Conservation (phyloP, 2,797 vertebrate genomes). For the Uromys caudimaculatus region DNA sequence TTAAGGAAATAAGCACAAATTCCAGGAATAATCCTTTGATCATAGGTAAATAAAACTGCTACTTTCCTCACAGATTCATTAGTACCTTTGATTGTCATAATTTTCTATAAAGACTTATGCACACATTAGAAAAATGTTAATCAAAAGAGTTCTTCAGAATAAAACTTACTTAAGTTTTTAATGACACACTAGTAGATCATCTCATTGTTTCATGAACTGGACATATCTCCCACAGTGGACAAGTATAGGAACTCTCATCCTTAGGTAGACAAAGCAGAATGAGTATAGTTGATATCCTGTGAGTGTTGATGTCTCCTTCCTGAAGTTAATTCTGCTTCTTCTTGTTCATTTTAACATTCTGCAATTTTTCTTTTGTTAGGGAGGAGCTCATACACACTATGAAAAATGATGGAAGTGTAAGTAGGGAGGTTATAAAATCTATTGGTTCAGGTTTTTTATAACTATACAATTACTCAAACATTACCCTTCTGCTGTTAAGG, state of each 20-base stretch:
- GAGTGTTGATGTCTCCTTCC: accelerated
- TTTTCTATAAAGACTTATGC: accelerated
- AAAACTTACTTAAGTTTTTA: accelerated
- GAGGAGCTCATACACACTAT: neutral
- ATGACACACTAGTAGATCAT: neutral
- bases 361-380: neutral
- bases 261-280: neutral
- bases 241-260: neutral
- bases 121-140: accelerated
- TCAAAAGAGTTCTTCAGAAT: neutral
- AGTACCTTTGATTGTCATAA: neutral
- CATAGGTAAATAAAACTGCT: too few relatives aligned
- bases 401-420: too few relatives aligned
- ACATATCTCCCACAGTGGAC: too few relatives aligned
- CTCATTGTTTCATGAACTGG: accelerated
- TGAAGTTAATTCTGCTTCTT: neutral
- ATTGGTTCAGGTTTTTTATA: neutral
- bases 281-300: neutral
- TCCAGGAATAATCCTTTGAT: neutral
- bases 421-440: neutral
- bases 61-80: neutral
- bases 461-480: accelerated
- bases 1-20: neutral
- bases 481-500: neutral
- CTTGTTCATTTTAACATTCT: too few relatives aligned